phyloP scores from a whole-genome alignment of 2,113 vertebrate species.

The Poeciliopsis prolifica region DNA sequence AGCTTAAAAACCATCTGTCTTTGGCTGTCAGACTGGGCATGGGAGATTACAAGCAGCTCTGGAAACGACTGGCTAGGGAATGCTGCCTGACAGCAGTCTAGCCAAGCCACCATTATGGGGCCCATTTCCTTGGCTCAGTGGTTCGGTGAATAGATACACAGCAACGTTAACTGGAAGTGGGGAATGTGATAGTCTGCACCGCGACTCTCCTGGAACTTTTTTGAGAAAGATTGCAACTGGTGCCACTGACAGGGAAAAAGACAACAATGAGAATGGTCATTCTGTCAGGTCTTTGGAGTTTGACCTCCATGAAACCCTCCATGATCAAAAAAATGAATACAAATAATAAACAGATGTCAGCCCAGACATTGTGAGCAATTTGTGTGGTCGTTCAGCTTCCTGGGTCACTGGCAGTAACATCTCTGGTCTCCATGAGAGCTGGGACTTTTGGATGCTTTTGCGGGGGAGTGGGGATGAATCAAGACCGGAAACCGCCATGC shows the following conservation, averaged over 20 bases:
- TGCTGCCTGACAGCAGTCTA: slow-evolving; percentile 70
- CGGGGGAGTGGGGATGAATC: slow-evolving; percentile 47
- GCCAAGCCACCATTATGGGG: slow-evolving; percentile 76
- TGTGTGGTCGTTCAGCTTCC: slow-evolving; percentile 42
- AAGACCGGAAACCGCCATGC: slow-evolving; percentile 49
- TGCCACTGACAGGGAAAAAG: slow-evolving; percentile 32
- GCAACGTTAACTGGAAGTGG: slow-evolving; percentile 60
- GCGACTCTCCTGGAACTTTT: slow-evolving; percentile 51
- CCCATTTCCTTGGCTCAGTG: slow-evolving; percentile 76
- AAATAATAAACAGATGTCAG: slow-evolving; percentile 27
- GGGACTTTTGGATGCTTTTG: slow-evolving; percentile 56
- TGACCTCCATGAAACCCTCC: slow-evolving; percentile 1
- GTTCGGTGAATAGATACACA: slow-evolving; percentile 72
- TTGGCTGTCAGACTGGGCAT: slow-evolving; percentile 76
- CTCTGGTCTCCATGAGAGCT: slow-evolving; percentile 44
- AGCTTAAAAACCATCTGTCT: slow-evolving; percentile 81
- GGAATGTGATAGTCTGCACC: slow-evolving; percentile 59
- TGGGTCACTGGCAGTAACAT: slow-evolving; percentile 47
- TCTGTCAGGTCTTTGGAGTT: slow-evolving; percentile 15
- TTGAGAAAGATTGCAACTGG: slow-evolving; percentile 39
- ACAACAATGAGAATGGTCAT: slow-evolving; percentile 23
- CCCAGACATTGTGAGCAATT: slow-evolving; percentile 26
- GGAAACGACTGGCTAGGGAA: slow-evolving; percentile 77
- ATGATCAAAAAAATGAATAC: not conserved
- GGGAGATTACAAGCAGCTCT: slow-evolving; percentile 79